Evolutionary conservation across 2,113 vertebrate species (phyloP), one percentile per base, ranked within the genome.

Genomic region (Empidonax traillii): DNA sequence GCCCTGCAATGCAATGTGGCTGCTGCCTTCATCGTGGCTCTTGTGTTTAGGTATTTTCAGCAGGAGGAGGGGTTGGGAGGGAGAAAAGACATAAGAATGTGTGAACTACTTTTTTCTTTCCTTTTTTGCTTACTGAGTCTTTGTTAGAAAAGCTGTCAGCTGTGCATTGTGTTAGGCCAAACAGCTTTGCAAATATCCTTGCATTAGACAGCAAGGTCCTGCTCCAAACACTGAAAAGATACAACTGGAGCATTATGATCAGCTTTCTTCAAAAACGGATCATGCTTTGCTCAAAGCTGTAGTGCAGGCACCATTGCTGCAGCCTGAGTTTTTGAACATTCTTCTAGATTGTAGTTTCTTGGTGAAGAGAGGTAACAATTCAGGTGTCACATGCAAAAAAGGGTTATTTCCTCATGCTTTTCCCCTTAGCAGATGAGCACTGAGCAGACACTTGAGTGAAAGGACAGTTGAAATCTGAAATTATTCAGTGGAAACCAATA

Each of bases 401-500:
- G 24, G n/a, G 33, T 46, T 86, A 59, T 56, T 90, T 89, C 55
- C 47, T 92, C 3, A 0, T 19, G 25, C 12, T 86, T 93, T 75
- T 72, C 23, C 24, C 31, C 25, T 51, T 46, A 84, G 68, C 12
- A 75, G 41, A 61, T 65, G 30, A 84, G 52, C 16, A 21, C 20
- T 65, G 16, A 24, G 39, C 28, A 90, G 85, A 90, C 39, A 81
- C 31, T 67, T 52, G 52, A 88, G 28, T 71, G 79, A 88, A 83
- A 94, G 72, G 59, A 84, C 61, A 67, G 35, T 21, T 61, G 68
- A 93, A 94, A 93, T 68, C 79, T 61, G 77, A 77, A 92, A 41
- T 89, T 92, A 90, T 78, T 92, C 76, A 87, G 8, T 7, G 78
- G 73, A 94, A 90, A 94, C 66, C 75, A 81, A 33, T 68, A 80